Evolutionary conservation across 2,113 vertebrate species (phyloP).

Genomic region (Climacteris rufus): DNA sequence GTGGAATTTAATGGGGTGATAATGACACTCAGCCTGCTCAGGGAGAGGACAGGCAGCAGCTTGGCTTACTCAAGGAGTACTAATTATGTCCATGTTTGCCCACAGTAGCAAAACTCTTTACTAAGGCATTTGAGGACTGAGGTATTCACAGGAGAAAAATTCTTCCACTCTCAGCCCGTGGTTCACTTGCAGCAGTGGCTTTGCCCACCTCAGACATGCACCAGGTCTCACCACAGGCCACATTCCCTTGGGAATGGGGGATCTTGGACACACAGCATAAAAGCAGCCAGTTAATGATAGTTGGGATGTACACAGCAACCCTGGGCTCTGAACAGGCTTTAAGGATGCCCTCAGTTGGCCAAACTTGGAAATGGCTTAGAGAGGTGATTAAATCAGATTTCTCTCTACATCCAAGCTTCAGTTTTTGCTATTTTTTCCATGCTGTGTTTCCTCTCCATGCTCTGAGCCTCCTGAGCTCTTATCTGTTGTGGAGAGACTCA

Average conservation of each 20-base stretch:
- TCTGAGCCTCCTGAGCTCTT: neutral
- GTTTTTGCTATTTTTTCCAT: neutral
- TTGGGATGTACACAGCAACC: neutral
- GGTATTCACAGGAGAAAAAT: neutral
- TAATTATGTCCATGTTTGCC: neutral
- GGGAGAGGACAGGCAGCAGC: neutral
- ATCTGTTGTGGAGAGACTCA: neutral
- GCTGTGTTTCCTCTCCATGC: neutral
- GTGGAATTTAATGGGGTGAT: neutral
- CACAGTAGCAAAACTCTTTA: neutral
- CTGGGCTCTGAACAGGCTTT: neutral
- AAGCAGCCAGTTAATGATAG: neutral
- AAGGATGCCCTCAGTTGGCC: neutral
- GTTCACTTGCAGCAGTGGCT: neutral
- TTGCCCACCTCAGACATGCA: neutral
- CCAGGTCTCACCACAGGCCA: neutral
- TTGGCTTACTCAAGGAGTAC: neutral
- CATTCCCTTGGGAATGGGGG: neutral
- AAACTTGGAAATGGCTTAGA: neutral
- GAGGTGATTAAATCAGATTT: neutral
- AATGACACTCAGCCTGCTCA: neutral
- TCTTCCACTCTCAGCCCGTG: neutral
- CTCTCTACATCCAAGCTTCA: neutral
- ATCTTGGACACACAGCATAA: rapidly evolving
- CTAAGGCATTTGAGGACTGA: neutral